Evolutionary conservation across 2,888 invertebrate genomes (phyloP), one percentile per base, ranked within the genome.

Genomic region (Lamellibrachia satsuma): DNA sequence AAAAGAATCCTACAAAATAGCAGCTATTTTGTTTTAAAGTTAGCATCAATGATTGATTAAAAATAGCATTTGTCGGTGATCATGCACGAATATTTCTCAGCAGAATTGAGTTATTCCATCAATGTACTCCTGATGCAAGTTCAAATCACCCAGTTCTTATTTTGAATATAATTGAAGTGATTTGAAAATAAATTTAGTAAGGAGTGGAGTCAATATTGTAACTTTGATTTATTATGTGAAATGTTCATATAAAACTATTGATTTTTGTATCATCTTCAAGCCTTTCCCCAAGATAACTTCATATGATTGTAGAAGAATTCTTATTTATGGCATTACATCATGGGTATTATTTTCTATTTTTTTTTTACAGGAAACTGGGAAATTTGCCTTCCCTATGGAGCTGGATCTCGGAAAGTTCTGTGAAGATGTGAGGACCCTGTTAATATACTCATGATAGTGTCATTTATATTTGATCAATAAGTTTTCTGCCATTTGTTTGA

Each of bases 401-500:
- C 92, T 97, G 27, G 95, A 96, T 92, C 96, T 96, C 96, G 93
- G 94, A 9, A 95, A 95, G 3, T 96, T 95, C 93, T 95, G 95
- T 94, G 96, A 96, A 93, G 94, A 96, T 94, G 95, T 96, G 94
- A 94, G 94, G 94, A 90, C n/a, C 57, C 15, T 11, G 15, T 11
- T 15, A 57, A 11, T 57, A 57, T 15, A 57, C 11, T 57, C 15
- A 7, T 57, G 15, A 57, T 57, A 15, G 15, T 57, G 57, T 75
- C 15, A 22, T 75, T 75, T 75, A 22, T 22, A 57, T 2, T 57
- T 57, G 8, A 15, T 57, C 9, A 57, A 15, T 57, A 39, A 39
- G 39, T 57, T 57, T 11, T 11, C 15, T 11, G 15, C 57, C 8
- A 7, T 57, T 57, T 22, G 6, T 75, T 75, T 75, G n/a, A 75